These are phyloP conservation scores for Montifringilla adamsi DNA, from an alignment of 2,113 vertebrate species.

Conservation along the genomic window DNA sequence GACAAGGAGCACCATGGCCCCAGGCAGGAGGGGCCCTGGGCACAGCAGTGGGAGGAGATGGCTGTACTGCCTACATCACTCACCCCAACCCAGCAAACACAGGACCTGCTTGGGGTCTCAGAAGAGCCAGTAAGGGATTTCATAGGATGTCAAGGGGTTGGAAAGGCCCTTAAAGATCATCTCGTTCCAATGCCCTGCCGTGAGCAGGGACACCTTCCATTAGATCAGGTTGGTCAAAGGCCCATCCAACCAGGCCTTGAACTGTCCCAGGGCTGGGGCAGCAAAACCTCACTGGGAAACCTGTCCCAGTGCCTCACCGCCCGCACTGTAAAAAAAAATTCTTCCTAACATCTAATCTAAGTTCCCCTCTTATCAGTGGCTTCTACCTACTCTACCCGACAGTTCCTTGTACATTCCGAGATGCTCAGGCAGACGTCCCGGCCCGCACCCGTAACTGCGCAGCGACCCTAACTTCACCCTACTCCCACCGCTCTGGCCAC, in stretches of 20 bases:
- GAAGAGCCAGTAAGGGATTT: not conserved
- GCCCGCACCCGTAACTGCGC: not conserved
- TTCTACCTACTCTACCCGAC: accelerated
- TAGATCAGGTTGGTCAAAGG: not conserved
- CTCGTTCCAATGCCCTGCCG: too few relatives aligned
- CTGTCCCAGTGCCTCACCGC: not conserved
- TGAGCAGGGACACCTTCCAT: not conserved
- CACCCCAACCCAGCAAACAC: too few relatives aligned
- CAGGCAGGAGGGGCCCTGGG: not conserved
- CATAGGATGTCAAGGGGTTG: not conserved
- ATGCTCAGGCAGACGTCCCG: accelerated
- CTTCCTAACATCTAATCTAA: not conserved
- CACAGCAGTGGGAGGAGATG: not conserved
- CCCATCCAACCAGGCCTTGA: not conserved
- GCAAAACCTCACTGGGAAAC: not conserved
- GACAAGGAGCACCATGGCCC: not conserved
- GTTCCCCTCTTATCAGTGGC: not conserved
- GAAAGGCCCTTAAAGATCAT: not conserved
- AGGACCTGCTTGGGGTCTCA: accelerated
- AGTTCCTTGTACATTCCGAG: not conserved
- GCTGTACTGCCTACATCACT: not conserved
- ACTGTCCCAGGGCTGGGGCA: too few relatives aligned
- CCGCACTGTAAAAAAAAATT: not conserved
- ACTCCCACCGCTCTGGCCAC: accelerated
- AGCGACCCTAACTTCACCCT: not conserved